Evolutionary conservation across 2,888 invertebrate genomes (phyloP).

Genomic region (Rugalucina vietnamica): DNA sequence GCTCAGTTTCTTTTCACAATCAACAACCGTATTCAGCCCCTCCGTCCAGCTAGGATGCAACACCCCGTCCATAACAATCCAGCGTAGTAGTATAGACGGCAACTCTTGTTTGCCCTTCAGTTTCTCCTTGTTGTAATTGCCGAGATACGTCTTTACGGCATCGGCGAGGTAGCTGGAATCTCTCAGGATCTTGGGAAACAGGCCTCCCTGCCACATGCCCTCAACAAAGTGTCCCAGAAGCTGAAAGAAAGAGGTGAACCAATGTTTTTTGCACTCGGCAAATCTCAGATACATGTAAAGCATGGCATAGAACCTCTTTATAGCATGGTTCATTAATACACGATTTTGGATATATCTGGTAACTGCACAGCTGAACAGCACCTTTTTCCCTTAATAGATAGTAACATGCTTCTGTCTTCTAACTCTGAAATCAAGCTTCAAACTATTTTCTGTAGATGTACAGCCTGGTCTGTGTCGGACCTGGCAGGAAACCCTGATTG

Average conservation of each 20-base stretch:
- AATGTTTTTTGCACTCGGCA: background rate
- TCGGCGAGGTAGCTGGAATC: slow-evolving; percentile 75
- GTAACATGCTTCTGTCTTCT: too few species aligned
- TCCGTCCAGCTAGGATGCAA: slow-evolving; percentile 81
- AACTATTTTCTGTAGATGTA: too few species aligned
- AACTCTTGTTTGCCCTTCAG: slow-evolving; percentile 70
- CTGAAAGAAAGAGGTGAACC: too few species aligned
- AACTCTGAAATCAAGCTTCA: too few species aligned
- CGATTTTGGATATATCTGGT: too few species aligned
- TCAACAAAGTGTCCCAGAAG: slow-evolving; percentile 77
- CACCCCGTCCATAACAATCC: slow-evolving; percentile 82
- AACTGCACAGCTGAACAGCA: too few species aligned
- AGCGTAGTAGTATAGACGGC: slow-evolving; percentile 75
- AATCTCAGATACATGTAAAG: background rate
- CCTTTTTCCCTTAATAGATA: too few species aligned
- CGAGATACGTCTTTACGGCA: slow-evolving; percentile 73
- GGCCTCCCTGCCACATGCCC: slow-evolving; percentile 78
- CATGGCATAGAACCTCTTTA: too few species aligned
- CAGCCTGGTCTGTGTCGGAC: too few species aligned
- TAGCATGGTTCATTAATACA: too few species aligned
- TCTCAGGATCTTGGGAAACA: slow-evolving; percentile 76
- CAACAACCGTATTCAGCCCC: slow-evolving; percentile 78
- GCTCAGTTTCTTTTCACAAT: slow-evolving; percentile 72
- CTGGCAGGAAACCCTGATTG: too few species aligned
- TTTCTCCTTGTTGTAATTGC: slow-evolving; percentile 69